A percentile compares a stretch with the other conserved stretches of the same genome.
Evolutionary conservation across 2,797 vertebrate species (phyloP).

Genomic region (Parauchenoglanis punctatus): DNA sequence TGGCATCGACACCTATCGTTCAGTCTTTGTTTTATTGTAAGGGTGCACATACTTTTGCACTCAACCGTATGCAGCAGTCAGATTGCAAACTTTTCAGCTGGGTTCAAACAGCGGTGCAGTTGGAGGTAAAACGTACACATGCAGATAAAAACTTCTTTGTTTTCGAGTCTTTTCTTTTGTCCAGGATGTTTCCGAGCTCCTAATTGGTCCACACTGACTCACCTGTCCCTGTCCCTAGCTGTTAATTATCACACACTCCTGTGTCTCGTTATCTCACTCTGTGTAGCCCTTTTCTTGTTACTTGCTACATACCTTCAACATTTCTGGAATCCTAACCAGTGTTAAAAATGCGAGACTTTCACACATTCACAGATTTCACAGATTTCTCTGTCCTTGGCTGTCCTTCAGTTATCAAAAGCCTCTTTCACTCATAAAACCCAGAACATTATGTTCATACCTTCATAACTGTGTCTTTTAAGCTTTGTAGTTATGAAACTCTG

Average conservation of each 20-base stretch:
- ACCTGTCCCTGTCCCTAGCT: background rate
- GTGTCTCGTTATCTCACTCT: background rate
- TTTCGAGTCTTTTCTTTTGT: background rate
- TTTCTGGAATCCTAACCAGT: background rate
- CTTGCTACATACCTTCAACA: background rate
- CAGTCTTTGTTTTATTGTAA: background rate
- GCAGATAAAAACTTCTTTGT: background rate
- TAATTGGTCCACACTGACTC: background rate
- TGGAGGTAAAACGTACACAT: background rate
- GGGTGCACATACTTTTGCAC: background rate
- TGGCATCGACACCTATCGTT: no score
- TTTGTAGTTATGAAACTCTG: background rate
- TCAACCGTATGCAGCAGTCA: background rate
- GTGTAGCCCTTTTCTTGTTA: background rate
- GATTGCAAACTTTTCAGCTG: background rate
- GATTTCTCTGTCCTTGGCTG: background rate
- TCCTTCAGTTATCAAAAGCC: background rate
- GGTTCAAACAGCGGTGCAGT: background rate
- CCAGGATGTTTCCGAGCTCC: background rate
- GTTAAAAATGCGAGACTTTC: background rate
- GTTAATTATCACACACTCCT: constrained; percentile 2
- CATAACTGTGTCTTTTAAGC: no score
- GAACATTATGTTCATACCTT: background rate
- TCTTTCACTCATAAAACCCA: background rate
- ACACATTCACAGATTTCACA: constrained; percentile 6